These are phyloP conservation scores for Parazoanthus darwini DNA, from an alignment of 92 coral and sea anemone genomes.

Conservation along the genomic window DNA sequence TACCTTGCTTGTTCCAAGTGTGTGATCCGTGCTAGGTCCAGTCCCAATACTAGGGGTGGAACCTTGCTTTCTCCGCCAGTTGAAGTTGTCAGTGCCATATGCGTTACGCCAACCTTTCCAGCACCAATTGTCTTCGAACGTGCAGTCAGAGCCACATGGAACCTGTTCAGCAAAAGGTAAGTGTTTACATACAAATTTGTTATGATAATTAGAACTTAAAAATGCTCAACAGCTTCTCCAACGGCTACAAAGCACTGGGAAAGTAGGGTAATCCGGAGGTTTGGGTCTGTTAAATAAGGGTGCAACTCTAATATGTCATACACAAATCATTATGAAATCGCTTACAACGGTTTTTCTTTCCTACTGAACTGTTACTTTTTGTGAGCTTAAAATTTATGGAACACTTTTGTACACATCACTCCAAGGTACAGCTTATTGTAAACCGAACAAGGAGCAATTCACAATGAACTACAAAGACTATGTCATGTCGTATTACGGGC, in stretches of 20 bases:
- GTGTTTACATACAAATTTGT: background rate
- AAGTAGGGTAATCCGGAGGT: too few species aligned
- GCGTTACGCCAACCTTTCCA: constrained; percentile 96
- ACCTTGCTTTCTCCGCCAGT: constrained; percentile 87
- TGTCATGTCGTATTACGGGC: background rate
- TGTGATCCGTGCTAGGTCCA: constrained; percentile 88
- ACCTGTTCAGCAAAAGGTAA: constrained; percentile 19
- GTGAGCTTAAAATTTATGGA: too few species aligned
- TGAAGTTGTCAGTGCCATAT: constrained; percentile 81
- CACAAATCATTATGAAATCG: too few species aligned
- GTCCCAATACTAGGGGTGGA: constrained; percentile 76
- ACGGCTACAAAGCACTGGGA: too few species aligned
- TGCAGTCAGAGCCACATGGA: constrained; percentile 90
- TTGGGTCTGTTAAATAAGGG: too few species aligned
- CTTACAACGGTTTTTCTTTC: too few species aligned
- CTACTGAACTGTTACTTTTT: too few species aligned
- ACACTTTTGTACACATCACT: too few species aligned
- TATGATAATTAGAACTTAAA: background rate
- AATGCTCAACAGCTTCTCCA: too few species aligned
- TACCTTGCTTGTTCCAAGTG: constrained; percentile 73
- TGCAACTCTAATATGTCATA: too few species aligned
- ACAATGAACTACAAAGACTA: too few species aligned
- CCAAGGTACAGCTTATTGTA: too few species aligned
- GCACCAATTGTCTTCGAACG: constrained; percentile 88
- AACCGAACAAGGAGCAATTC: background rate